Conservation (phyloP, 2,113 vertebrate species). For the Clupea harengus region DNA sequence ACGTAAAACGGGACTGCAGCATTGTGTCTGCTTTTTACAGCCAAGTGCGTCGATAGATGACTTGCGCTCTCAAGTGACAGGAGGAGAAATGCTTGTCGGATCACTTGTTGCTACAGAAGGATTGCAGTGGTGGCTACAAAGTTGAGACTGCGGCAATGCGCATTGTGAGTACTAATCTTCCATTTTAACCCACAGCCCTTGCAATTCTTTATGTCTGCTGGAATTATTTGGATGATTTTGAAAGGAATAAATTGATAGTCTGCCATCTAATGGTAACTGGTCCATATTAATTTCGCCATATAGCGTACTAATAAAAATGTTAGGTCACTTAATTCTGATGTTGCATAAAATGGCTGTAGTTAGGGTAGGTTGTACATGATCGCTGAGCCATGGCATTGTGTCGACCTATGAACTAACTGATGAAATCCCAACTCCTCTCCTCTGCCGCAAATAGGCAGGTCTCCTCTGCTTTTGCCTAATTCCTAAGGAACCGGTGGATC, state of each 20-base stretch:
- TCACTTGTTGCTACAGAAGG: conserved; percentile 79
- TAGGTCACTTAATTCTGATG: not conserved
- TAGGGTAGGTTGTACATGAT: not conserved
- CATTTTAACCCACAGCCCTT: not conserved
- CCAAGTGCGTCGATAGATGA: conserved; percentile 51
- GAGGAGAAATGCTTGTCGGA: conserved; percentile 62
- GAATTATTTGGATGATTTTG: not conserved
- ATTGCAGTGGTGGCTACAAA: conserved; percentile 23
- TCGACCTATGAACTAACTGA: conserved; percentile 52
- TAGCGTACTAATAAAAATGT: not conserved
- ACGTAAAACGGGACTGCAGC: conserved; percentile 1
- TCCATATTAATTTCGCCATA: not conserved
- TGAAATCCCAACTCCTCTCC: conserved; percentile 69
- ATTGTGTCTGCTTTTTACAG: conserved; percentile 52
- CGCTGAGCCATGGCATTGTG: not conserved
- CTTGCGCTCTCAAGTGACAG: conserved; percentile 35
- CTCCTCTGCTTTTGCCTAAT: conserved; percentile 73
- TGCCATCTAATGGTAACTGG: not conserved
- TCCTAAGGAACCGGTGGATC: conserved; percentile 96
- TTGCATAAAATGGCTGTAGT: not conserved
- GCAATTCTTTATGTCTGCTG: not conserved
- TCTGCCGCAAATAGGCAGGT: conserved; percentile 65
- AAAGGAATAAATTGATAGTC: not conserved
- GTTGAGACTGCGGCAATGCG: conserved; percentile 42
- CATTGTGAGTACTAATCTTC: conserved; percentile 4